A percentile compares a stretch with the other conserved stretches of the same genome.
Evolutionary conservation across 2,888 invertebrate genomes (phyloP).

Genomic region (Germaria angustata): DNA sequence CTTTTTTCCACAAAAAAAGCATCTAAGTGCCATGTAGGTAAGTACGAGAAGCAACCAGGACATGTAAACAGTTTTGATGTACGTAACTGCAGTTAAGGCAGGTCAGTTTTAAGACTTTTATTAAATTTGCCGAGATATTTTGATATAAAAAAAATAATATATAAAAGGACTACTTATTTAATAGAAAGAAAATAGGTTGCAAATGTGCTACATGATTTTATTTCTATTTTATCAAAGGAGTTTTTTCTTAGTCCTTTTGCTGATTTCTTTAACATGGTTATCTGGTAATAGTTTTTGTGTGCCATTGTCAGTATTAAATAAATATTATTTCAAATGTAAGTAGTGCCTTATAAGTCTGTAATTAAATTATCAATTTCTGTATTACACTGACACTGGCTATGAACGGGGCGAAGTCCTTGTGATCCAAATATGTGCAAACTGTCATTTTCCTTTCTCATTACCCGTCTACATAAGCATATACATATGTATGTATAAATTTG

Average conservation of each 20-base stretch:
- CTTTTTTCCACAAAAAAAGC: not conserved
- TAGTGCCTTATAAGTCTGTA: not conserved
- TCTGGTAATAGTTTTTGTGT: slow-evolving; percentile 26
- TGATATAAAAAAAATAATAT: not conserved
- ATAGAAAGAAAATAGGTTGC: not conserved
- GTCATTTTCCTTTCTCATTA: slow-evolving; percentile 23
- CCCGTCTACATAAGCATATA: slow-evolving; percentile 32
- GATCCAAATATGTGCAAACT: not conserved
- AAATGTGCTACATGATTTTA: not conserved
- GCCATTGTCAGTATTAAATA: not conserved
- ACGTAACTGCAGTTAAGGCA: not conserved
- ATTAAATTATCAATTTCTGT: slow-evolving; percentile 53
- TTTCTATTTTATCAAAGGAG: not conserved
- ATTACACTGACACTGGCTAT: not conserved
- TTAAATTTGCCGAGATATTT: not conserved
- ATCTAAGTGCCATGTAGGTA: not conserved
- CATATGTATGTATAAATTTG: not conserved
- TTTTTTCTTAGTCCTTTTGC: slow-evolving; percentile 34
- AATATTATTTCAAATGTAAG: not conserved
- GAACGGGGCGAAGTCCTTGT: not conserved
- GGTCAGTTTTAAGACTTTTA: slow-evolving; percentile 50
- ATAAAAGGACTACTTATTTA: not conserved
- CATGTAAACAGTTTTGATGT: not conserved
- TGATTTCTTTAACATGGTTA: not conserved
- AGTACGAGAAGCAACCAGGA: not conserved